A percentile compares a stretch with the other conserved stretches of the same genome.
phyloP scores from a whole-genome alignment of 2,113 vertebrate genomes.

The Oryzias celebensis region DNA sequence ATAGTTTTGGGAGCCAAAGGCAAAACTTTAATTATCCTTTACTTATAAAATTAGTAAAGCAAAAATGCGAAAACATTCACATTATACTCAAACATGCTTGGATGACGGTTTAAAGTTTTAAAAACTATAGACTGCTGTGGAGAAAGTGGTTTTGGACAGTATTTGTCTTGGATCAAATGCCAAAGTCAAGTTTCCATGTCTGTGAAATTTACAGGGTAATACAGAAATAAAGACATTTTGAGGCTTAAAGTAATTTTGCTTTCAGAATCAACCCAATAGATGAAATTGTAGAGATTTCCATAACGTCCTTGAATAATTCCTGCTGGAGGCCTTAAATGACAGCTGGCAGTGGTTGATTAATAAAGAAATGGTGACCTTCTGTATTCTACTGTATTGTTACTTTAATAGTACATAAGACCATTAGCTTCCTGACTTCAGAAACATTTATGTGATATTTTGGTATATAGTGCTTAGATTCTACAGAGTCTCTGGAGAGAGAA shows the following conservation, averaged over 20 bases:
- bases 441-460: constrained; percentile 54
- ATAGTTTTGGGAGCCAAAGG: too few relatives aligned
- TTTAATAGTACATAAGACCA: constrained; percentile 42
- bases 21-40: too few relatives aligned
- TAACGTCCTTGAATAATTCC: constrained; percentile 29
- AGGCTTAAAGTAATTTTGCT: constrained; percentile 75
- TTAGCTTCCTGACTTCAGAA: constrained; percentile 41
- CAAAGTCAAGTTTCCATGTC: constrained; percentile 69
- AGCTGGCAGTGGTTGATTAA: constrained; percentile 61
- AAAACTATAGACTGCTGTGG: too few relatives aligned
- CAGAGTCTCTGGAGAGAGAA: constrained; percentile 48
- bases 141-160: constrained; percentile 53
- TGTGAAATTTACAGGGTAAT: constrained; percentile 77
- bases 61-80: too few relatives aligned
- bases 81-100: too few relatives aligned
- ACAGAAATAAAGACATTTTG: constrained; percentile 79
- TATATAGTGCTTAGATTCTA: constrained; percentile 42
- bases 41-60: too few relatives aligned
- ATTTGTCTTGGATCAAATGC: constrained; percentile 63
- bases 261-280: constrained; percentile 48
- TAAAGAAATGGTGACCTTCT: constrained; percentile 66
- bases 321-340: constrained; percentile 45
- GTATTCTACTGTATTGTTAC: constrained; percentile 42
- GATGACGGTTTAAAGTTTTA: too few relatives aligned
- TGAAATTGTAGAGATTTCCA: constrained; percentile 14